Percentiles rank a stretch among this genome's conserved stretches.
phyloP scores from a whole-genome alignment of 2,797 vertebrate species.

The Cryptoblepharus egeriae region DNA sequence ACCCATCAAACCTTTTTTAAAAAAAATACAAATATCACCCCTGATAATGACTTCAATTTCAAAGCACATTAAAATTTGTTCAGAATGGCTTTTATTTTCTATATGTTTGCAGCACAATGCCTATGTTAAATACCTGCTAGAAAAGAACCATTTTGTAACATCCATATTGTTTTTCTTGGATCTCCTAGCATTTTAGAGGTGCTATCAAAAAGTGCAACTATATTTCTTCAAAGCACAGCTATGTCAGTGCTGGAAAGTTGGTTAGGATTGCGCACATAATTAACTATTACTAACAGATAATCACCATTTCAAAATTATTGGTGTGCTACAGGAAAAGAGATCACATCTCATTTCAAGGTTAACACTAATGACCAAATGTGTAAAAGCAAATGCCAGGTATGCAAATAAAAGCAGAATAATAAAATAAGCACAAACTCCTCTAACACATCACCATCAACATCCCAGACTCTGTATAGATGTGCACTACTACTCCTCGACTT shows the following conservation, averaged over 20 bases:
- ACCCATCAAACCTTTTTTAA: neutral
- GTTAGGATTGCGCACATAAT: too few relatives aligned
- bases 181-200: neutral
- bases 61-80: neutral
- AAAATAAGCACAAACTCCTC: neutral
- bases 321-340: slow-evolving; percentile 43
- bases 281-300: slow-evolving; percentile 14
- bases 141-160: neutral
- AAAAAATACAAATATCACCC: neutral
- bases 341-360: slow-evolving; percentile 51
- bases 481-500: neutral
- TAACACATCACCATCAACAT: too few relatives aligned
- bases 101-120: neutral
- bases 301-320: slow-evolving; percentile 50
- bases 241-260: too few relatives aligned
- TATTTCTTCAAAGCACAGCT: neutral
- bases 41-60: neutral
- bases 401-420: slow-evolving; percentile 50
- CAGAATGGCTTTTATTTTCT: neutral
- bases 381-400: slow-evolving; percentile 52
- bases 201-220: neutral
- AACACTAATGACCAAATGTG: slow-evolving; percentile 40
- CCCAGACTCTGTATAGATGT: neutral
- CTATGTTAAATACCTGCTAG: neutral
- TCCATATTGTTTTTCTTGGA: neutral